Evolutionary conservation across 1,140 invertebrate genomes (phyloP), one percentile per base, ranked within the genome.

Genomic region (Philotrypesis tridentata): DNA sequence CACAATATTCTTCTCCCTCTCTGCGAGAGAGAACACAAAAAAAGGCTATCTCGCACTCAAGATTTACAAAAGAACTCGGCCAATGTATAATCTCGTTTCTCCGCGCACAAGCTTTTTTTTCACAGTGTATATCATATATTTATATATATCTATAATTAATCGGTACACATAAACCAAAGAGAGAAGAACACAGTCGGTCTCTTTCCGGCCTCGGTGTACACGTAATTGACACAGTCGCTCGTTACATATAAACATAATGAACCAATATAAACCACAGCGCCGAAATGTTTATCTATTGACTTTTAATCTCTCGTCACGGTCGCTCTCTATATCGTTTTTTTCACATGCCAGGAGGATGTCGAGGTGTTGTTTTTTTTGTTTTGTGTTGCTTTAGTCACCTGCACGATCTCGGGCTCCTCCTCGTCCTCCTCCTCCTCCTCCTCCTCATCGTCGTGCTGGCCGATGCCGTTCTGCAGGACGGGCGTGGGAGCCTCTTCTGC

Each of bases 311-410:
- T 55, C 48, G 48, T 55, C 48, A 55, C 48, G 48, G 48, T 65
- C 23, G 61, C 61, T 27, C 61, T 65, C 31, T 29, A 65, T 63
- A 65, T 63, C 29, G 70, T 29, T n/a, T n/a, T n/a, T n/a, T n/a
- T 80, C 79, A 87, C 90, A 89, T 89, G 89, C 90, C 89, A 89
- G 88, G 88, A 89, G 85, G 80, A 55, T 67, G 79, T 43, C 71
- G 79, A 81, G 72, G 61, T 76, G 43, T 70, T 70, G 63, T 33
- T 48, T 75, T 27, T 76, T 70, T 60, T 75, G 31, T 79, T 40
- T 88, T 87, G 86, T 87, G 86, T 88, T 87, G 84, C 86, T 85
- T 88, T 90, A 90, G 88, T 91, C 91, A 92, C 91, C 91, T 92
- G 90, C 77, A 88, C 87, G 84, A 88, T 85, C 79, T 89, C 85